Evolutionary conservation across 2,888 invertebrate species (phyloP), one percentile per base, ranked within the genome.

Genomic region (Xestia c-nigrum): DNA sequence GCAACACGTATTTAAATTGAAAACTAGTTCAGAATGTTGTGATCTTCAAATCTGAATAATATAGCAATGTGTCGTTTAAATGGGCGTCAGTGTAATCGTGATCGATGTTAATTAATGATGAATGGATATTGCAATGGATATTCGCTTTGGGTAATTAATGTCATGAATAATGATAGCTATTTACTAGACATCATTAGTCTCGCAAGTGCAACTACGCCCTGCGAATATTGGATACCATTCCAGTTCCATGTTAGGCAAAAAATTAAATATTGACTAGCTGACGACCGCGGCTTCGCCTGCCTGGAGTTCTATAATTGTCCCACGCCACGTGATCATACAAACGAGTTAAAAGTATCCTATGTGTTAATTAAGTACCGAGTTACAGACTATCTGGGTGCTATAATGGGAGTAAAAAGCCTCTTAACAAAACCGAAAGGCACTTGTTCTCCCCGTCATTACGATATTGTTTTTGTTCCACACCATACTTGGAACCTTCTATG

Each of bases 21-120:
- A 64, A 83, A 77, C 69, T 69, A 47, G 65, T 66, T 70, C 21
- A 57, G 47, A 21, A 38, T 55, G 24, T 77, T 50, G 31, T 50
- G 63, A 81, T 74, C 57, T 81, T 80, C 38, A 57, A 55, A 47
- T 43, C 63, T 50, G 24, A 67, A 67, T 67, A 67, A 59, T 43
- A 66, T 40, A 46, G 52, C 38, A 5, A 38, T 57, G 19, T 79
- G 63, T 75, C 24, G 46, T 66, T 83, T 74, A 74, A 64, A 64
- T 68, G 63, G 38, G 10, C 14, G 50, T 52, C 40, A 50, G 61
- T 66, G 57, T 75, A 80, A 80, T 80, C 61, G 40, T 77, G 71
- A 83, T 77, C 65, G 43, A 85, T 85, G 50, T 21, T 74, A 65
- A 83, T 83, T 81, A 85, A 74, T 85, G 55, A 81, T 72, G 74